Evolutionary conservation across 2,888 invertebrate genomes (phyloP).

Genomic region (Melipona bicolor): DNA sequence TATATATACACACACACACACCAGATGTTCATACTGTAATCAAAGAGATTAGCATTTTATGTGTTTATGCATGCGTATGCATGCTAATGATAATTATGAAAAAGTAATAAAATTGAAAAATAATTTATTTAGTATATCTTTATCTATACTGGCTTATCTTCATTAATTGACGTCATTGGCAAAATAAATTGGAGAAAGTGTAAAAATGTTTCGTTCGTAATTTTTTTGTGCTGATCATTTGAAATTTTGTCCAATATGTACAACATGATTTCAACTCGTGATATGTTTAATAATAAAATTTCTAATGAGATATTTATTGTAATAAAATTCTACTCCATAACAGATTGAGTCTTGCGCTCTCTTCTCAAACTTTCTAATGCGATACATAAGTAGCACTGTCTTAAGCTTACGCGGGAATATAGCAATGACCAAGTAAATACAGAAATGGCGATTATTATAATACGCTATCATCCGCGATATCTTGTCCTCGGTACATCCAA

Average conservation of each 20-base stretch:
- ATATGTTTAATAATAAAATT: neutral
- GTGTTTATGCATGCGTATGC: neutral
- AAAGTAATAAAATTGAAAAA: neutral
- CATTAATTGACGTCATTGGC: neutral
- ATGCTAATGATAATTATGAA: neutral
- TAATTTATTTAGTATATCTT: neutral
- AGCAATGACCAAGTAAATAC: neutral
- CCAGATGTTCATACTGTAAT: neutral
- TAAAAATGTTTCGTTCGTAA: neutral
- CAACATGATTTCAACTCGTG: neutral
- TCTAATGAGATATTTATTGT: neutral
- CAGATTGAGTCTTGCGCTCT: too few species aligned
- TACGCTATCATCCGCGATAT: neutral
- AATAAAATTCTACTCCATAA: neutral
- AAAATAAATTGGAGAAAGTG: neutral
- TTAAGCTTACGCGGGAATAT: too few species aligned
- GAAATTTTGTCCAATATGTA: neutral
- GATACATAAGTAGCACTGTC: neutral
- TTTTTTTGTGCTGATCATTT: neutral
- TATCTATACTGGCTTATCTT: neutral
- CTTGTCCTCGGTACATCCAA: slow-evolving; percentile 3
- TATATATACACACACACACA: too few species aligned
- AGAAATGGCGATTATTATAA: neutral
- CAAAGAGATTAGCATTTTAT: neutral
- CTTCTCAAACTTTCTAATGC: slow-evolving; percentile 6